These are phyloP conservation scores for Ormyrus labotus DNA, from an alignment of 2,888 invertebrate genomes.

Conservation along the genomic window DNA sequence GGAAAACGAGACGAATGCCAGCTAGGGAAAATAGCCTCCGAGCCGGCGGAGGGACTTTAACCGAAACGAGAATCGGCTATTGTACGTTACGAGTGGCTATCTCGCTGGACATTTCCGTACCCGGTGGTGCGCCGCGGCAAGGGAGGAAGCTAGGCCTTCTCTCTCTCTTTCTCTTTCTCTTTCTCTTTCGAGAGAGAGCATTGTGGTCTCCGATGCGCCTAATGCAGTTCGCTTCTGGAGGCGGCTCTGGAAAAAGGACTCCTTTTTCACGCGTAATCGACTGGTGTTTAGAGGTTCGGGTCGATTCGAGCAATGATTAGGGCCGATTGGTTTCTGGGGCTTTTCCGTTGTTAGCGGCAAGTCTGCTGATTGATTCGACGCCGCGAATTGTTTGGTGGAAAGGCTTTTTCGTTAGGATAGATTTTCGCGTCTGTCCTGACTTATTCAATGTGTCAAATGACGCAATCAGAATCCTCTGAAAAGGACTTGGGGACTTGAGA, in stretches of 20 bases:
- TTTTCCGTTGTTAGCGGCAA: too few species aligned
- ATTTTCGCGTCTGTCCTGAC: too few species aligned
- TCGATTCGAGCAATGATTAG: too few species aligned
- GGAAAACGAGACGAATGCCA: conserved; percentile 3
- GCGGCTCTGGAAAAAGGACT: neutral
- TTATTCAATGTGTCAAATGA: too few species aligned
- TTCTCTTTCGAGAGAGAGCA: neutral
- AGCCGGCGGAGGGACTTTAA: conserved; percentile 57
- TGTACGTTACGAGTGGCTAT: conserved; percentile 72
- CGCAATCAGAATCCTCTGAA: too few species aligned
- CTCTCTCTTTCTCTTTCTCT: neutral
- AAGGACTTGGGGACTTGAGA: too few species aligned
- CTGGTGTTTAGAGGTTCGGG: too few species aligned
- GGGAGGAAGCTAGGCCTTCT: neutral
- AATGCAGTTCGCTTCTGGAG: conserved; percentile 27
- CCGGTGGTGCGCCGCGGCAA: conserved; percentile 48
- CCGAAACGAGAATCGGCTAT: conserved; percentile 66
- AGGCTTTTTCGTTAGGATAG: too few species aligned
- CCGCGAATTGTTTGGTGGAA: too few species aligned
- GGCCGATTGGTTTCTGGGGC: too few species aligned
- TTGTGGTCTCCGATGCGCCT: conserved; percentile 1
- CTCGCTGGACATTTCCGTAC: conserved; percentile 72
- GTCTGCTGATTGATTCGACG: too few species aligned
- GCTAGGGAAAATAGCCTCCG: conserved; percentile 44
- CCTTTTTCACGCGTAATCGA: too few species aligned